Evolutionary conservation across 2,797 vertebrate species (phyloP).

Genomic region (Sebastes matsubarae): DNA sequence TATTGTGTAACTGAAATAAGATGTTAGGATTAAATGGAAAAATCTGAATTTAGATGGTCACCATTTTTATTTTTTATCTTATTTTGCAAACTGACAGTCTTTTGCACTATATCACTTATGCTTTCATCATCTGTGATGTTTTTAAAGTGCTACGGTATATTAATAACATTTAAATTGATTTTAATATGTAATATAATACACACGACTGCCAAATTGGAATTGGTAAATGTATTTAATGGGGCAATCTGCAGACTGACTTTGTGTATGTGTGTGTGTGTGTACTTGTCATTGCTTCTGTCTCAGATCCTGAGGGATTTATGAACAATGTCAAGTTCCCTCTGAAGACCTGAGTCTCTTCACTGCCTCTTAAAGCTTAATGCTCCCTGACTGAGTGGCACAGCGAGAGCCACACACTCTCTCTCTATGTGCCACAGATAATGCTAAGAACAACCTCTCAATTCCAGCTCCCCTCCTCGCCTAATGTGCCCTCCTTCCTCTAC

Average conservation of each 20-base stretch:
- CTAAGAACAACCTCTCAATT: conserved; percentile 82
- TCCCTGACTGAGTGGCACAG: conserved; percentile 82
- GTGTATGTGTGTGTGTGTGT: conserved; percentile 1
- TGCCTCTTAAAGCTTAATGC: conserved; percentile 81
- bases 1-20: not conserved
- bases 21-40: not conserved
- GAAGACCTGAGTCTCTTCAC: conserved; percentile 83
- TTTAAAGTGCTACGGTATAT: not conserved
- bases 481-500: conserved; percentile 66
- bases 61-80: not conserved
- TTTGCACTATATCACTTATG: not conserved
- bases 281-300: conserved; percentile 52
- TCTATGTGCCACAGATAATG: conserved; percentile 78
- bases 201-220: conserved; percentile 9
- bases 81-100: not conserved
- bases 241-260: conserved; percentile 23
- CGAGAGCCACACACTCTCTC: conserved; percentile 69
- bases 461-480: conserved; percentile 70
- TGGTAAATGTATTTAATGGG: conserved; percentile 36
- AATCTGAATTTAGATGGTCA: not conserved
- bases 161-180: conserved; percentile 12
- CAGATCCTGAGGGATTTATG: conserved; percentile 75
- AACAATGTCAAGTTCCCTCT: conserved; percentile 80
- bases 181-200: conserved; percentile 1
- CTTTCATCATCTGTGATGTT: not conserved